Evolutionary conservation across 1,140 invertebrate genomes (phyloP), one percentile per base, ranked within the genome.

Genomic region (Euwallacea fornicatus): DNA sequence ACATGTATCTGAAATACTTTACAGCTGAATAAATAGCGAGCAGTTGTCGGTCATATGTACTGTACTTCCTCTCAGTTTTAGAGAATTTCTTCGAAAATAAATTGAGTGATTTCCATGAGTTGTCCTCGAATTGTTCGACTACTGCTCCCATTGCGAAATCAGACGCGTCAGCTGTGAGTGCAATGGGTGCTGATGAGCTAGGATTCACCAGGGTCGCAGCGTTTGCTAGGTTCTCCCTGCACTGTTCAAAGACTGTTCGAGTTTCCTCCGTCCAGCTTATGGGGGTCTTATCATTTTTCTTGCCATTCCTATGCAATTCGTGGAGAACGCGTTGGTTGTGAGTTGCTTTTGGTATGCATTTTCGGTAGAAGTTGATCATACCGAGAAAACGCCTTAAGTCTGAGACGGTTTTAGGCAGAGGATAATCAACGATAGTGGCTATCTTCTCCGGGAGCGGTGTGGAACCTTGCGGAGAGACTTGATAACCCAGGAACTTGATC

Each of bases 51-150:
- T 33, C 21, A 33, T 33, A 33, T 33, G 21, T 33, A 4, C 21
- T 4, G 21, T 33, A 33, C 1, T 33, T 33, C 21, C 21, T 33
- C 21, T 33, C 21, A 33, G 21, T 33, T 33, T 33, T 33, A 1
- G 21, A 33, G 21, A 33, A 33, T 65, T 78, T 80, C 60, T 76
- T 79, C 7, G 76, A 80, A 63, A 81, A 83, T 69, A 83, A 84
- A 8, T 67, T 79, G 0, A 84, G 68, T 10, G 82, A 82, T 72
- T 78, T 62, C 21, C 21, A 33, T 33, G 4, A 33, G 73, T 76
- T 77, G 3, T 66, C 11, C 6, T 50, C 46, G 8, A 66, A 13
- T 33, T 33, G 21, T 33, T 33, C 21, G 1, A 33, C 21, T 33
- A 33, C 21, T 33, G 21, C 4, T 33, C 54, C 15, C 8, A 56